phyloP scores from a whole-genome alignment of 2,797 vertebrate genomes.

The Hydrocynus forskahlii region DNA sequence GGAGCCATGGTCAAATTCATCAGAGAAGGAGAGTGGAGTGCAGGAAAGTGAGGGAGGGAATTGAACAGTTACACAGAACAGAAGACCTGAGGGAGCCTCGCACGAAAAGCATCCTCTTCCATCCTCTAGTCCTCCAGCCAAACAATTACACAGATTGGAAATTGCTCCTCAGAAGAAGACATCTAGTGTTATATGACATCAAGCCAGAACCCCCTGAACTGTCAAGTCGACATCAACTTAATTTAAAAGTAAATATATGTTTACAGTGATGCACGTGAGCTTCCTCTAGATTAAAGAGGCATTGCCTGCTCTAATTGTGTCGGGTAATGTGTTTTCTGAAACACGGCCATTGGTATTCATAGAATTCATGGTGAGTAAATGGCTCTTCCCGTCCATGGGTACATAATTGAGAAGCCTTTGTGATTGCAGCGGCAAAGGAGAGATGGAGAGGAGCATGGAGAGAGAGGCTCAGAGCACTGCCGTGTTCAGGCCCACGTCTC shows the following conservation, averaged over 20 bases:
- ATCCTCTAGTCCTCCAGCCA: constrained; percentile 52
- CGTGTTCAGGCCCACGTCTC: constrained; percentile 72
- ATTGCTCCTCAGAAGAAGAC: constrained; percentile 59
- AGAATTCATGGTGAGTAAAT: constrained; percentile 76
- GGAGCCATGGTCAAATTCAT: constrained; percentile 73
- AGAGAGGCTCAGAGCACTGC: constrained; percentile 57
- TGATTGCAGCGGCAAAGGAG: constrained; percentile 61
- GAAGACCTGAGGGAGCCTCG: constrained; percentile 63
- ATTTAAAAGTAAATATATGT: constrained; percentile 74
- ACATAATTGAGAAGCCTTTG: constrained; percentile 73
- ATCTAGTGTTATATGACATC: constrained; percentile 61
- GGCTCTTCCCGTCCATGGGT: constrained; percentile 67
- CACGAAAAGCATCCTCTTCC: constrained; percentile 53
- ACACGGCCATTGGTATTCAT: constrained; percentile 76
- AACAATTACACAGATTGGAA: constrained; percentile 68
- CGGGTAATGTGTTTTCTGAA: constrained; percentile 76
- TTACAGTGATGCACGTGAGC: constrained; percentile 64
- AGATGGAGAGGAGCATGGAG: constrained; percentile 34
- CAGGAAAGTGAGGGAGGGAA: constrained; percentile 54
- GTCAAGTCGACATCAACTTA: constrained; percentile 62
- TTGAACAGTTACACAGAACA: constrained; percentile 34
- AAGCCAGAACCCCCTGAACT: constrained; percentile 44
- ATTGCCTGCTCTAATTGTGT: constrained; percentile 75
- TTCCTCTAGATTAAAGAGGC: constrained; percentile 67
- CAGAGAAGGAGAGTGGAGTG: constrained; percentile 52